Percentiles rank a stretch among this genome's conserved stretches.
Conservation (phyloP, 2,113 vertebrate genomes). For the Menura novaehollandiae region DNA sequence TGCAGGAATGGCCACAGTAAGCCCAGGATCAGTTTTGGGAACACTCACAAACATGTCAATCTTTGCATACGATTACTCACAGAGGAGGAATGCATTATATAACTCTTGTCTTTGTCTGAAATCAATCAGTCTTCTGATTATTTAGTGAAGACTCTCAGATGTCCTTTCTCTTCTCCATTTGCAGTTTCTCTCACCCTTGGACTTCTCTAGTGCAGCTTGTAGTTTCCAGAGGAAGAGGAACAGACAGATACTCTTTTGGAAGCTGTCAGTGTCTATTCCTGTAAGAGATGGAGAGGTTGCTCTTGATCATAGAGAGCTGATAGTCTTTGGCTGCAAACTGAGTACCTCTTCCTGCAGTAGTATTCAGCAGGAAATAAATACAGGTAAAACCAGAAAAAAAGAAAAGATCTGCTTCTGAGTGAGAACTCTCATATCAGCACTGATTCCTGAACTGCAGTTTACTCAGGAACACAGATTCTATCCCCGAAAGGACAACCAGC, state of each 20-base stretch:
- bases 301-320: not conserved
- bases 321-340: not conserved
- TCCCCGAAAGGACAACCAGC: not conserved
- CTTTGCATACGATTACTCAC: slow-evolving; percentile 40
- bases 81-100: slow-evolving; percentile 34
- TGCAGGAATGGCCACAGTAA: not conserved
- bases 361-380: not conserved
- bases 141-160: slow-evolving; percentile 23
- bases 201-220: not conserved
- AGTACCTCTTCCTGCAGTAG: not conserved
- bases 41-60: slow-evolving; percentile 21
- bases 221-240: not conserved
- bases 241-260: not conserved
- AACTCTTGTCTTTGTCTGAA: slow-evolving; percentile 26
- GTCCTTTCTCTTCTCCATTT: slow-evolving; percentile 2
- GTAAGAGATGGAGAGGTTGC: not conserved
- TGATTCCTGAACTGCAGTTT: not conserved
- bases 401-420: not conserved
- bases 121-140: not conserved
- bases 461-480: not conserved
- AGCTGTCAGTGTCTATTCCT: not conserved
- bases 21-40: not conserved
- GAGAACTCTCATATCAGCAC: not conserved
- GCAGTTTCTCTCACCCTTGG: not conserved
- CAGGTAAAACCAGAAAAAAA: not conserved